A percentile compares a stretch with the other conserved stretches of the same genome.
Conservation (phyloP, 2,113 vertebrate genomes). For the Recurvirostra avosetta region DNA sequence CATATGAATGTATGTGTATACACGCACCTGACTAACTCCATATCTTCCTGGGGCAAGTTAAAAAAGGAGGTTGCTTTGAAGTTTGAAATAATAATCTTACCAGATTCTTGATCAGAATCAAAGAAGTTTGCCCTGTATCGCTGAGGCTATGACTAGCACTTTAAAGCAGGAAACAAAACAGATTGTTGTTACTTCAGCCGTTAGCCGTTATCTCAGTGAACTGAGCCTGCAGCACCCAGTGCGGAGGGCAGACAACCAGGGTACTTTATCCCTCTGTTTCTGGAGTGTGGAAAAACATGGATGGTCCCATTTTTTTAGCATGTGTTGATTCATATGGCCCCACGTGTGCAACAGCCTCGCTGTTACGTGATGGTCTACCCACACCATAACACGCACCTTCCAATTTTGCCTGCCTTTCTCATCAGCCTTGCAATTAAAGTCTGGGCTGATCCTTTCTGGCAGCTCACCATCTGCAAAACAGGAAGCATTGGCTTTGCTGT, state of each 20-base stretch:
- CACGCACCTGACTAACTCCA: rapidly evolving
- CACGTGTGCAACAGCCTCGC: not conserved
- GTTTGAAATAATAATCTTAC: not conserved
- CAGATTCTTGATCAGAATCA: not conserved
- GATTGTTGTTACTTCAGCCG: not conserved
- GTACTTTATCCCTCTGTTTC: not conserved
- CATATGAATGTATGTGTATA: not conserved
- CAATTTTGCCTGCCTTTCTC: constrained; percentile 38
- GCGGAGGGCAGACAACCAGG: rapidly evolving
- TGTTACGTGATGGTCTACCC: constrained; percentile 40
- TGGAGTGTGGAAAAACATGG: not conserved
- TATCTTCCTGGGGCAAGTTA: not conserved
- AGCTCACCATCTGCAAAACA: constrained; percentile 66
- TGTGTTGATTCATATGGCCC: not conserved
- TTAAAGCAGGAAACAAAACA: not conserved
- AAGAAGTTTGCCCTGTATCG: not conserved
- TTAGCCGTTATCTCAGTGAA: not conserved
- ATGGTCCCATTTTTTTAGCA: not conserved
- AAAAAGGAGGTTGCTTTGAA: not conserved
- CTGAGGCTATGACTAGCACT: not conserved
- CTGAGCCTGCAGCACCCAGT: not conserved
- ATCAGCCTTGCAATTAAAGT: constrained; percentile 55
- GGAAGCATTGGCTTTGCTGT: constrained; percentile 52
- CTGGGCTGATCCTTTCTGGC: constrained; percentile 63
- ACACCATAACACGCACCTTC: not conserved